phyloP scores from a whole-genome alignment of 2,888 invertebrate species.

The Synanthedon myopaeformis region DNA sequence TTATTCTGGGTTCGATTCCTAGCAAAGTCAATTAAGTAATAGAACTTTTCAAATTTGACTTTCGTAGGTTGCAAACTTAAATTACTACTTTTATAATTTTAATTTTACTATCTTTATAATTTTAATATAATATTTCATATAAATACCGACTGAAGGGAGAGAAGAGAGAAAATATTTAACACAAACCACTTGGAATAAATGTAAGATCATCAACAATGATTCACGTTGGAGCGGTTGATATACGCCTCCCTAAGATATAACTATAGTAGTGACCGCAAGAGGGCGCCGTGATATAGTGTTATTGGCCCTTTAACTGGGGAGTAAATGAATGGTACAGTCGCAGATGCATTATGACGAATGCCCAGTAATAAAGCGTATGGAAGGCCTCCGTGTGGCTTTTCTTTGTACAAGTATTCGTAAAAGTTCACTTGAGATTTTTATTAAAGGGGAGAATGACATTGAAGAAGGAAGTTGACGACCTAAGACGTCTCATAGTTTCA shows the following conservation, averaged over 20 bases:
- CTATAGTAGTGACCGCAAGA: slow-evolving; percentile 11
- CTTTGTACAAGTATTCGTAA: too few relatives aligned
- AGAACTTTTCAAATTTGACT: too few relatives aligned
- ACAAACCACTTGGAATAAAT: slow-evolving; percentile 20
- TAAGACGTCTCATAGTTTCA: background rate
- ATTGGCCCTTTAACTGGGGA: slow-evolving; percentile 9
- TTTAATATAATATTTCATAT: background rate
- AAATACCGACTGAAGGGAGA: background rate
- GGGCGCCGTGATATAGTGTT: slow-evolving; percentile 15
- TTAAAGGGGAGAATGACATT: too few relatives aligned
- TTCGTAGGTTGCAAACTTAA: too few relatives aligned
- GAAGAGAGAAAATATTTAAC: background rate
- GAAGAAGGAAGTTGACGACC: background rate
- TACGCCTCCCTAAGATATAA: background rate
- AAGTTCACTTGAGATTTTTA: too few relatives aligned
- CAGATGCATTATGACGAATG: slow-evolving; percentile 9
- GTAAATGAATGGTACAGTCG: slow-evolving; percentile 6
- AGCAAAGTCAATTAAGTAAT: too few relatives aligned
- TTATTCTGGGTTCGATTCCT: too few relatives aligned
- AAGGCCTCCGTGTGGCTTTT: background rate
- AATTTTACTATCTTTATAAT: too few relatives aligned
- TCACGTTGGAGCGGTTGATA: slow-evolving; percentile 6
- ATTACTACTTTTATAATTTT: too few relatives aligned
- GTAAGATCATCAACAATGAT: slow-evolving; percentile 23
- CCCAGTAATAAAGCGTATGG: slow-evolving; percentile 4